Evolutionary conservation across 2,888 invertebrate genomes (phyloP).

Genomic region (Netelia melanura): DNA sequence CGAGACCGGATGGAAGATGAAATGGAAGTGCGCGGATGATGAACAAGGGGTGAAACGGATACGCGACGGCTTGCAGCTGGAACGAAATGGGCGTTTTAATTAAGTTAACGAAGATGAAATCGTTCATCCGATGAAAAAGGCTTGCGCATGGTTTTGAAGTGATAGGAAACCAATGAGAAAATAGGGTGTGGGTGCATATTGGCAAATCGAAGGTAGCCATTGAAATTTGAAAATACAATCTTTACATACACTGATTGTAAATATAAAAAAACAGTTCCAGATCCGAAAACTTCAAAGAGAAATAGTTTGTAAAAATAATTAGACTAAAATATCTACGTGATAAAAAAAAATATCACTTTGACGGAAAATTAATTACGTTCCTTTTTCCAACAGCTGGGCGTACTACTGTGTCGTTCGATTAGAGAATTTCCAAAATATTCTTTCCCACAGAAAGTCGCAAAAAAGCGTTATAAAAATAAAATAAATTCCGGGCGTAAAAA

Average conservation of each 20-base stretch:
- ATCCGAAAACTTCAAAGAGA: too few species aligned
- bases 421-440: too few species aligned
- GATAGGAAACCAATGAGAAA: neutral
- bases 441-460: too few species aligned
- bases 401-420: too few species aligned
- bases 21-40: neutral
- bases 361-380: too few species aligned
- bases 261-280: too few species aligned
- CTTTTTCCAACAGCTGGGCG: too few species aligned
- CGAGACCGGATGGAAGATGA: neutral
- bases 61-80: neutral
- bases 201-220: neutral
- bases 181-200: neutral
- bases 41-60: neutral
- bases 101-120: constrained; percentile 44
- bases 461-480: too few species aligned
- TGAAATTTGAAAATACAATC: neutral
- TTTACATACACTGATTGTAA: neutral
- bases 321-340: too few species aligned
- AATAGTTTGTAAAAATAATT: too few species aligned
- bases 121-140: neutral
- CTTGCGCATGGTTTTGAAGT: neutral
- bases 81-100: constrained; percentile 27
- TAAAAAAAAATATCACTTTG: too few species aligned
- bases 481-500: too few species aligned